These are phyloP conservation scores for Sycophaga agraensis DNA, from an alignment of 1,140 invertebrate species.

Conservation along the genomic window DNA sequence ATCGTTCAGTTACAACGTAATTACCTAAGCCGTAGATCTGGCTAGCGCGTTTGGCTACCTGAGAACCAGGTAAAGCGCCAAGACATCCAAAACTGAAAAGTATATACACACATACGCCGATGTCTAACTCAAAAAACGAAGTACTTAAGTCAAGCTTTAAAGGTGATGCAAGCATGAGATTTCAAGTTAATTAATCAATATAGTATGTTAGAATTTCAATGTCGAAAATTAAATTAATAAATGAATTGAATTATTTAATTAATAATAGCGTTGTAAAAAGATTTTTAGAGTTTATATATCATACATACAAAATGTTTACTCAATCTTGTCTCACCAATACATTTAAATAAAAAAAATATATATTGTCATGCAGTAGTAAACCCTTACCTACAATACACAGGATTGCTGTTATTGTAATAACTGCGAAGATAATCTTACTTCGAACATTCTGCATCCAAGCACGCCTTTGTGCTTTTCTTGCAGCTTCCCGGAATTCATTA, in stretches of 20 bases:
- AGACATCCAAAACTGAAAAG: conserved; percentile 52
- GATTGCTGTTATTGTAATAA: conserved; percentile 42
- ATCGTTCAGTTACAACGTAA: conserved; percentile 21
- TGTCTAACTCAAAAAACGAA: conserved; percentile 7
- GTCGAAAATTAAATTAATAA: no score
- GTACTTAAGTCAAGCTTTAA: neutral
- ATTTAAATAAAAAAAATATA: no score
- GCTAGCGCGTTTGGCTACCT: conserved; percentile 42
- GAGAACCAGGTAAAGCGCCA: conserved; percentile 53
- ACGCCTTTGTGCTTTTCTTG: conserved; percentile 53
- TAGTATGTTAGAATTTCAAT: no score
- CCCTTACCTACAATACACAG: conserved; percentile 49
- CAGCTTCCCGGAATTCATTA: conserved; percentile 57
- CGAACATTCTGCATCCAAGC: conserved; percentile 61
- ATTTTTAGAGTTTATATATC: no score
- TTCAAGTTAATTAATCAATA: no score
- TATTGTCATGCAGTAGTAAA: no score
- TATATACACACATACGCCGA: conserved; percentile 33
- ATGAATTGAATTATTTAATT: no score
- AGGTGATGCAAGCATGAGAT: conserved; percentile 6
- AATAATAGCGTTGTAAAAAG: no score
- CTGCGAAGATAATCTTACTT: conserved; percentile 46
- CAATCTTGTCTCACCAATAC: no score
- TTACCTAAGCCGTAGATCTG: conserved; percentile 34
- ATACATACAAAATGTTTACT: no score